Evolutionary conservation across 2,888 invertebrate genomes (phyloP), one percentile per base, ranked within the genome.

Genomic region (Aphidius colemani): DNA sequence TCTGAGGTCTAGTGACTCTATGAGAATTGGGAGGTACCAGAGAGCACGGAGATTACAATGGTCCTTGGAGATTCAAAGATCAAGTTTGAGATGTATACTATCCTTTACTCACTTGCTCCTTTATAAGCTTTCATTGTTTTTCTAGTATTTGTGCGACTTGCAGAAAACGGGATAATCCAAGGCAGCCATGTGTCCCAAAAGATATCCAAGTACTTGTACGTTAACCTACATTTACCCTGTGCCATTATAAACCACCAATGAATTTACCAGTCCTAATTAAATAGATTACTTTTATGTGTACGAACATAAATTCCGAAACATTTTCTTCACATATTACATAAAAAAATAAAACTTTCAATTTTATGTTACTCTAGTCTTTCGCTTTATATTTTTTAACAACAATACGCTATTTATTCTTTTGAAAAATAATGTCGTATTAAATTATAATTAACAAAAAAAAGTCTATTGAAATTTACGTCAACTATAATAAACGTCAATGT

Each of bases 51-150:
- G 67, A 69, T 69, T 69, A 67, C 66, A 66, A 64, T 62, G 61
- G 65, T 65, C 59, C 64, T 57, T 58, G 66, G 69, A 63, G 69
- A 46, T 66, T 66, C 66, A 61, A 57, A 65, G 65, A 65, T 69
- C 53, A 49, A 64, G 60, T 49, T 67, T 53, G 66, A 66, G 57
- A 46, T 46, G 65, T 65, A 30, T 30, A 30, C 3, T 30, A 30
- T 30, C 30, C 53, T 66, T 63, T 61, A 64, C 63, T 66, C 57
- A 60, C 53, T 43, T 46, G 39, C 50, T 63, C 40, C 59, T 56
- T 67, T 66, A 62, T 44, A 30, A 30, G 30, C 30, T 30, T 0
- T 0, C 30, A 30, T 30, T 30, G 30, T 5, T 30, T 30, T 30
- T 30, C 30, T 30, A 30, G 30, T 30, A 30, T 30, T 30, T 30